Evolutionary conservation across 2,113 vertebrate genomes (phyloP), one percentile per base, ranked within the genome.

Genomic region (Excalfactoria chinensis): DNA sequence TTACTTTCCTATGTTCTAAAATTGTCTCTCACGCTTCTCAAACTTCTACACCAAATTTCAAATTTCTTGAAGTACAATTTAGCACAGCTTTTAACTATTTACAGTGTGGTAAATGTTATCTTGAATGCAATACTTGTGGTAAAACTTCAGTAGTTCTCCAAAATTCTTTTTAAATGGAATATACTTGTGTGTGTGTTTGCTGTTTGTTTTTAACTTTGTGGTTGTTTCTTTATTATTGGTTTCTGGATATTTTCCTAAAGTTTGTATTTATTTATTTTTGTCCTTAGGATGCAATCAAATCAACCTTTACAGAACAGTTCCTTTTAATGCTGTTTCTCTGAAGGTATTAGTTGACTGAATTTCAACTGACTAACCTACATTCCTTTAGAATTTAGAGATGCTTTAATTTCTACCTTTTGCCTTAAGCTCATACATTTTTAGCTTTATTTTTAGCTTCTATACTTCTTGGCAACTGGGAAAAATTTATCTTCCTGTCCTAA

Each of bases 381-480:
- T 82, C 58, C 86, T 72, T 88, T 35, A 93, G 55, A 93, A 87
- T 79, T 92, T 70, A 92, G 34, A 73, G 74, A 46, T 25, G 67
- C 74, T 78, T 92, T 91, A 91, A 92, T 91, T 95, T 91, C 49
- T 13, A 58, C 41, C 35, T 93, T 94, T 93, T 63, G 55, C 91
- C 91, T 93, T 63, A 85, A 92, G 91, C 59, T 63, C 32, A 37
- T 82, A 30, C 2, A n/a, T 63, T 75, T 87, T 93, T 85, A 92
- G 46, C 26, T 82, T 76, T 80, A 18, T 0, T 37, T 82, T 82
- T 48, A 48, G 22, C 83, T 87, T 79, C 46, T 78, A 8, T 62
- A 87, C 51, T 86, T 92, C 84, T 69, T 70, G 58, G 71, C 84
- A 76, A 76, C n/a, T n/a, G 62, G 53, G 28, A 9, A 62, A 1